Conservation (phyloP, 2,888 invertebrate species). For the Embidobia sp. region DNA sequence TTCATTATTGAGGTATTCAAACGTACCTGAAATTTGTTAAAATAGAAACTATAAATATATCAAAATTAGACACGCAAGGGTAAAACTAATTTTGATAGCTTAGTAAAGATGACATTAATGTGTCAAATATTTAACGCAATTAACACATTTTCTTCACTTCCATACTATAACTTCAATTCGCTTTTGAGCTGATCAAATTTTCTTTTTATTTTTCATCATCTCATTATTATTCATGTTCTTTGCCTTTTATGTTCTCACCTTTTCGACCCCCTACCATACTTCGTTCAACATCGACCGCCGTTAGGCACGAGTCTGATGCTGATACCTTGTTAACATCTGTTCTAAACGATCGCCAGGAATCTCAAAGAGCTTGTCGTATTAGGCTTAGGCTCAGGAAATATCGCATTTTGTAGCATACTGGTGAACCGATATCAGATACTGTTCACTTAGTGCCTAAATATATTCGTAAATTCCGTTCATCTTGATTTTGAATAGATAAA, state of each 20-base stretch:
- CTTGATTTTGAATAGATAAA: slow-evolving; percentile 28
- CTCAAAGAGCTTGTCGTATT: slow-evolving; percentile 80
- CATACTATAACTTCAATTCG: slow-evolving; percentile 59
- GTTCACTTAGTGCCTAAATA: slow-evolving; percentile 29
- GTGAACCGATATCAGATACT: slow-evolving; percentile 60
- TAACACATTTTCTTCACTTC: slow-evolving; percentile 45
- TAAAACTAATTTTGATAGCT: too few relatives aligned
- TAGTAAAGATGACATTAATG: too few relatives aligned
- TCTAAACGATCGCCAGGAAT: slow-evolving; percentile 78
- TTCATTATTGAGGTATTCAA: too few relatives aligned
- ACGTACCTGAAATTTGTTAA: too few relatives aligned
- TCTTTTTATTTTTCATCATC: slow-evolving; percentile 65
- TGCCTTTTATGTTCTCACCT: slow-evolving; percentile 63
- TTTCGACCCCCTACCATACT: slow-evolving; percentile 65
- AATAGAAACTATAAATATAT: too few relatives aligned
- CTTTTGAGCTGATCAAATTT: slow-evolving; percentile 61
- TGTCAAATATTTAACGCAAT: slow-evolving; percentile 50
- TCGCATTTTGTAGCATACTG: slow-evolving; percentile 56
- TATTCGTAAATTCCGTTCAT: slow-evolving; percentile 35
- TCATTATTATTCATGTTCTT: slow-evolving; percentile 69
- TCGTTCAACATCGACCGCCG: slow-evolving; percentile 68
- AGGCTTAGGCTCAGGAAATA: slow-evolving; percentile 68
- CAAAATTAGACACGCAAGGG: too few relatives aligned
- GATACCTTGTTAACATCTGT: slow-evolving; percentile 80
- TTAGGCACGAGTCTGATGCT: slow-evolving; percentile 78